Conservation (phyloP, 2,113 vertebrate species). For the Corythornis madagascariensis region DNA sequence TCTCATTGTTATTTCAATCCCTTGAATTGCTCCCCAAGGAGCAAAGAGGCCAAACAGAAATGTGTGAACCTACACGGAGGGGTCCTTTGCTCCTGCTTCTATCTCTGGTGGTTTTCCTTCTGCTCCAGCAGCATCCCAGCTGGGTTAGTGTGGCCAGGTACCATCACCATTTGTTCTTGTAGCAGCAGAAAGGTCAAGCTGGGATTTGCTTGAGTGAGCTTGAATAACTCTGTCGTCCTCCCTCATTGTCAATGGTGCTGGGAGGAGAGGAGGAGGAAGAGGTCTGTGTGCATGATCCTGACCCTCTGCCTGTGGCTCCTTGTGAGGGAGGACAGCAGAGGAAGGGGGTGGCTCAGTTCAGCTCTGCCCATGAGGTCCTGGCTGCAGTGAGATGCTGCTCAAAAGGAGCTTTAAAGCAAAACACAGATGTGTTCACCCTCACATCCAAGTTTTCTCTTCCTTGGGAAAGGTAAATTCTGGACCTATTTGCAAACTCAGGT, state of each 20-base stretch:
- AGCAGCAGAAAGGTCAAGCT: constrained; percentile 34
- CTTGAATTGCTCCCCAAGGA: neutral
- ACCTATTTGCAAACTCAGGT: neutral
- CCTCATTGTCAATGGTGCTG: fast-evolving
- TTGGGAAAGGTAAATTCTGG: neutral
- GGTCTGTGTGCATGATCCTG: neutral
- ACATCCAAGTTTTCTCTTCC: neutral
- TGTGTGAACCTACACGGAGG: neutral
- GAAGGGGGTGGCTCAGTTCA: neutral
- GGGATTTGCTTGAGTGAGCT: neutral
- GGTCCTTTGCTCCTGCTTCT: neutral
- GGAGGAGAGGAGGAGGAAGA: neutral
- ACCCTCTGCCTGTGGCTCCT: fast-evolving
- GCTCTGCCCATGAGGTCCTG: neutral
- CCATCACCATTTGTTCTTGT: neutral
- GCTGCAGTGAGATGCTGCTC: neutral
- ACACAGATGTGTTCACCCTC: neutral
- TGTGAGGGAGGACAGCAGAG: neutral
- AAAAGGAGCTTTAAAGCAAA: neutral
- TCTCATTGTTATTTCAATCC: neutral
- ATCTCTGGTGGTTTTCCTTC: neutral
- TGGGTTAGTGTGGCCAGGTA: neutral
- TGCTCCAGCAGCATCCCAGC: neutral
- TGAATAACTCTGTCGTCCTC: neutral
- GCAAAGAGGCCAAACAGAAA: neutral